phyloP scores from a whole-genome alignment of 2,888 invertebrate species.

The Harmothoe impar region DNA sequence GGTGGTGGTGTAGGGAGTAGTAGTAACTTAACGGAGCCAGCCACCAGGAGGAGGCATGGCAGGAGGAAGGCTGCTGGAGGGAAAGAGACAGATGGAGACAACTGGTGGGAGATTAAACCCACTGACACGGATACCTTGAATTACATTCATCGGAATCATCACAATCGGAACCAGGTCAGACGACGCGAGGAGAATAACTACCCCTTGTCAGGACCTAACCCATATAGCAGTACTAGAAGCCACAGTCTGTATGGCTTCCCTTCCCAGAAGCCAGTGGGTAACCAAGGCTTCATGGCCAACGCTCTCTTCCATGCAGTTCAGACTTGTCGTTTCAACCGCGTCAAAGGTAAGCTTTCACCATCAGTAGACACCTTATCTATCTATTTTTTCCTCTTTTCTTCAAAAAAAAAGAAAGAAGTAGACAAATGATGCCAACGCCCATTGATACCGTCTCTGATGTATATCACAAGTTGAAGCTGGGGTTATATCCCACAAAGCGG shows the following conservation, averaged over 20 bases:
- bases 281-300: slow-evolving; percentile 30
- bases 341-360: background rate
- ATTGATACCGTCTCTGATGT: too few relatives aligned
- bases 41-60: background rate
- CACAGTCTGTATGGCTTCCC: slow-evolving; percentile 21
- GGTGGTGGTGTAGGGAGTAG: background rate
- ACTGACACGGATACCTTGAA: background rate
- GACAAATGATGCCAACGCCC: too few relatives aligned
- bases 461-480: too few relatives aligned
- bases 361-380: too few relatives aligned
- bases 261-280: background rate
- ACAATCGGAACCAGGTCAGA: background rate
- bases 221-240: background rate
- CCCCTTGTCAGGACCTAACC: background rate
- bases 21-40: background rate
- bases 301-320: slow-evolving; percentile 27
- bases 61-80: background rate
- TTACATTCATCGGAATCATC: background rate
- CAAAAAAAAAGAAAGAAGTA: too few relatives aligned
- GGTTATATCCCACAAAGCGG: too few relatives aligned
- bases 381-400: too few relatives aligned
- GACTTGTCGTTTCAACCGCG: background rate
- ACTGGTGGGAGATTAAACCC: background rate
- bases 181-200: background rate
- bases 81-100: background rate